Evolutionary conservation across 2,113 vertebrate genomes (phyloP).

Genomic region (Gobius niger): DNA sequence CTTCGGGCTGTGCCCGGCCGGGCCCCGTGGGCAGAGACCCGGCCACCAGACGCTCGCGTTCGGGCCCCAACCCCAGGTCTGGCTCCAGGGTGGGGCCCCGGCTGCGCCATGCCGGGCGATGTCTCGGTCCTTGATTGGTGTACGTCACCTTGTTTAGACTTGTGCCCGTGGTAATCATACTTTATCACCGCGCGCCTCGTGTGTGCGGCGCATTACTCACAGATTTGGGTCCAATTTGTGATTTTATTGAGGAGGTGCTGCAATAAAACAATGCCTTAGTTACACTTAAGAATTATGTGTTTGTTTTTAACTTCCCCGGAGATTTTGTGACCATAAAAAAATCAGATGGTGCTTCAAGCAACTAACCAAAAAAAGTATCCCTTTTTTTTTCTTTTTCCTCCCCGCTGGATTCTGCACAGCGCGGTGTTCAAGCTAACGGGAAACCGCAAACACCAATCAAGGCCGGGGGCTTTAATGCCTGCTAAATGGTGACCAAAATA

Average conservation of each 20-base stretch:
- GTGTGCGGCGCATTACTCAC: neutral
- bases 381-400: neutral
- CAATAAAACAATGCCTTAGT: neutral
- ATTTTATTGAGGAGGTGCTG: neutral
- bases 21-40: no score
- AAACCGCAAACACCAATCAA: slow-evolving; percentile 26
- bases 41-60: no score
- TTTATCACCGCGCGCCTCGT: neutral
- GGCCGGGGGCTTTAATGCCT: slow-evolving; percentile 32
- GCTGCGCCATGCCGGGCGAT: no score
- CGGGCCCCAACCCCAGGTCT: no score
- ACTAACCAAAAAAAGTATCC: neutral
- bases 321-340: slow-evolving; percentile 3
- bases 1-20: no score
- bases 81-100: no score
- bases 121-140: no score
- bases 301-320: slow-evolving; percentile 4
- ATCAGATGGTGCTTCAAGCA: neutral
- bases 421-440: slow-evolving; percentile 21
- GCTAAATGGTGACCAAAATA: slow-evolving; percentile 46
- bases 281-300: slow-evolving; percentile 1
- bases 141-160: neutral
- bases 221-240: slow-evolving; percentile 3
- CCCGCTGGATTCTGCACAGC: neutral
- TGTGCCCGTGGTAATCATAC: neutral